Base-by-base conservation (phyloP, 1,140 invertebrate species). In the Calephelis virginiensis region DNA sequence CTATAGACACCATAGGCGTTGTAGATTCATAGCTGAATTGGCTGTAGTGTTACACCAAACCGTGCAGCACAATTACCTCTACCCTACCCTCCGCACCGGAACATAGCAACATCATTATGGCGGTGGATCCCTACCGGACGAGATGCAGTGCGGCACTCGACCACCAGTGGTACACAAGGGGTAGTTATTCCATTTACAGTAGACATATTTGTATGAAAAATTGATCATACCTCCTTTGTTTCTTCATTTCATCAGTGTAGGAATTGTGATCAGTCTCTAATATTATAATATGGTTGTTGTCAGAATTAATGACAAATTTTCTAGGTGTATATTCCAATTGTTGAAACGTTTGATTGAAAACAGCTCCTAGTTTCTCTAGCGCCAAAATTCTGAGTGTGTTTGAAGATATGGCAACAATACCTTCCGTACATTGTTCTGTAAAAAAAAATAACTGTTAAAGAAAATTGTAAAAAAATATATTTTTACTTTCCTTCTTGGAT, bases 241-340 rank as follows among this genome's bases (percentile, higher is more conserved):
- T 96, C 82, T 99, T 99, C 6, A 98, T 99, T 73, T 98, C 97
- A 78, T 99, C 98, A 0, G 98, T 99, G 75, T 99, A 99, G 0
- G 98, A 96, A 89, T 99, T 99, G 80, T 99, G 98, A 89, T 99
- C 99, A 8, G 98, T 99, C 90, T 99, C 99, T 61, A 99, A 95
- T 13, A 99, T 93, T 46, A 99, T 92, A 46, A 99, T 93, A 81
- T 98, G 95, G n/a, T 96, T 96, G n/a, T 96, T 97, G 73, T 99
- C 97, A 8, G 94, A 94, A 90, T 99, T 98, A 61, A 99, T 96
- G 0, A 97, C 95, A 90, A 99, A 99, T 76, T 98, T 97, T 40
- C 99, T 93, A 0, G 99, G 99, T 0, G 99, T 99, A 80, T 98
- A 99, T 73, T 99, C 97, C 38, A 99, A 90, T 0, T 97, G 96